phyloP scores from a whole-genome alignment of 2,888 invertebrate genomes.

The Girardia tigrina region DNA sequence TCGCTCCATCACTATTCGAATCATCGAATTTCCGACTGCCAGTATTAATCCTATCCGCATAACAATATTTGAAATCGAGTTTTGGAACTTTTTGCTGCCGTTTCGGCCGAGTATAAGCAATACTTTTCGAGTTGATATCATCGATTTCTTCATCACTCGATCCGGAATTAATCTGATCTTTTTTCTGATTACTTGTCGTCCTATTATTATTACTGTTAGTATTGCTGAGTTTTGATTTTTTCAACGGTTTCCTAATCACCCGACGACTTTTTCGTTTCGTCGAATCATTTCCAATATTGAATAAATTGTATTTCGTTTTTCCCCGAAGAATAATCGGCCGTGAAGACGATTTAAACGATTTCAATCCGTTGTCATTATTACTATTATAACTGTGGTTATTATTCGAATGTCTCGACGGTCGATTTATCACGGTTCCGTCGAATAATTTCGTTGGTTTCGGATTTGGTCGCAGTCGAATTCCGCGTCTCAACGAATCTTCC shows the following conservation, averaged over 20 bases:
- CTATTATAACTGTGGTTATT: no score
- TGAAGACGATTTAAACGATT: not conserved
- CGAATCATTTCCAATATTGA: not conserved
- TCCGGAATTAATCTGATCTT: not conserved
- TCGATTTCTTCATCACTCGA: not conserved
- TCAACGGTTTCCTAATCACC: not conserved
- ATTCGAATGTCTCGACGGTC: not conserved
- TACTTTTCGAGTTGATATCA: not conserved
- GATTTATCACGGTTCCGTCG: constrained; percentile 3
- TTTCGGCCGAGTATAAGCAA: not conserved
- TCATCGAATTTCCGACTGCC: not conserved
- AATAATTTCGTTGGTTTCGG: constrained; percentile 23
- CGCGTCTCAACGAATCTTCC: constrained; percentile 3
- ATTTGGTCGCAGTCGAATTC: not conserved
- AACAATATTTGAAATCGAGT: constrained; percentile 6
- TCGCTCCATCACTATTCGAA: constrained; percentile 9
- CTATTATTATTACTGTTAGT: not conserved
- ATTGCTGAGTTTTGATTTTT: not conserved
- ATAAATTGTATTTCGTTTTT: not conserved
- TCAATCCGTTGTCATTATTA: no score
- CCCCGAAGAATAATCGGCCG: constrained; percentile 12
- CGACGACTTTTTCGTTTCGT: not conserved
- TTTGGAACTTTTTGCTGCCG: not conserved
- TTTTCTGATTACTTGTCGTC: not conserved
- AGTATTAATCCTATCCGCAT: not conserved